Evolutionary conservation across 2,888 invertebrate species (phyloP).

Genomic region (Melanophora roralis): DNA sequence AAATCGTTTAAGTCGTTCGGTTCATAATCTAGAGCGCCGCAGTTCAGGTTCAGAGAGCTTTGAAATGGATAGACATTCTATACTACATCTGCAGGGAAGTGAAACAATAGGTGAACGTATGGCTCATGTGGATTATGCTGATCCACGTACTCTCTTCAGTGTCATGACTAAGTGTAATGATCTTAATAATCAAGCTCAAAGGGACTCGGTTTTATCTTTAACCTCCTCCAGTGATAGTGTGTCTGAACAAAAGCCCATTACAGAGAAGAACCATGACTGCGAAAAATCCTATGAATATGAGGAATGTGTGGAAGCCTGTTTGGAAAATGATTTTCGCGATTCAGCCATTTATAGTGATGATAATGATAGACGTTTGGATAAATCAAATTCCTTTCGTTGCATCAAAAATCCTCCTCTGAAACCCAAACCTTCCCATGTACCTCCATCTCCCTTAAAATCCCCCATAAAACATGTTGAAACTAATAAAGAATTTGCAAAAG

Average conservation of each 20-base stretch:
- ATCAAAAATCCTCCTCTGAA: slow-evolving; percentile 66
- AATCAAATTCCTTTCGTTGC: slow-evolving; percentile 70
- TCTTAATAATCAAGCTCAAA: slow-evolving; percentile 69
- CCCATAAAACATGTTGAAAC: slow-evolving; percentile 33
- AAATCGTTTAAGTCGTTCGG: slow-evolving; percentile 60
- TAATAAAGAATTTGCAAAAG: not conserved
- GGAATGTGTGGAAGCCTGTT: slow-evolving; percentile 83
- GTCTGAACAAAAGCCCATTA: slow-evolving; percentile 67
- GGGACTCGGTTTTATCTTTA: slow-evolving; percentile 76
- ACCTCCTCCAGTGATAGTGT: slow-evolving; percentile 77
- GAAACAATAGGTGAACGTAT: slow-evolving; percentile 91
- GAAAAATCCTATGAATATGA: slow-evolving; percentile 85
- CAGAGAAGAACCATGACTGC: slow-evolving; percentile 53
- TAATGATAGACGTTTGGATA: slow-evolving; percentile 73
- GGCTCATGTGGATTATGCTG: slow-evolving; percentile 91
- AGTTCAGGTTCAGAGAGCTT: slow-evolving; percentile 75
- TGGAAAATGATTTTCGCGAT: slow-evolving; percentile 85
- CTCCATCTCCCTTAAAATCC: slow-evolving; percentile 51
- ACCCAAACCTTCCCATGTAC: slow-evolving; percentile 67
- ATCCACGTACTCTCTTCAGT: slow-evolving; percentile 84
- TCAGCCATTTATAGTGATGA: slow-evolving; percentile 89
- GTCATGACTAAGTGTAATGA: slow-evolving; percentile 69
- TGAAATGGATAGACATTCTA: slow-evolving; percentile 75
- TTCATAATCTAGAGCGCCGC: slow-evolving; percentile 68
- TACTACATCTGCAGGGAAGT: slow-evolving; percentile 86